Conservation (phyloP, 2,888 invertebrate genomes). For the Drosophila algonquin region DNA sequence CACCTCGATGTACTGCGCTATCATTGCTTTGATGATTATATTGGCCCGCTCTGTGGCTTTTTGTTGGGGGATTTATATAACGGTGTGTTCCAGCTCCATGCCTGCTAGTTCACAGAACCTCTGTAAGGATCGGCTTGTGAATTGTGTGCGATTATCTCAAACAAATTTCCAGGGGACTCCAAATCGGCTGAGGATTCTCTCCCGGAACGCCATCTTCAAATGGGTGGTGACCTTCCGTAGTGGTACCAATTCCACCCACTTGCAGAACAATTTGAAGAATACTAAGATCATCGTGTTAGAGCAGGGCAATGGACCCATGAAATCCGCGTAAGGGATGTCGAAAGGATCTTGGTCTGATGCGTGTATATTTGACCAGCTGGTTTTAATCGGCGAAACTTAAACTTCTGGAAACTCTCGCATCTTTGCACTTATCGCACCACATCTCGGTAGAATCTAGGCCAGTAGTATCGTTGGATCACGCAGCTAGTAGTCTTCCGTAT, state of each 20-base stretch:
- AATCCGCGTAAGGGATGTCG: no score
- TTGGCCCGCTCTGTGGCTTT: slow-evolving; percentile 6
- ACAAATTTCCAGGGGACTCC: neutral
- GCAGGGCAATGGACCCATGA: no score
- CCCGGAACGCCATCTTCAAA: no score
- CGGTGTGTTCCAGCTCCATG: neutral
- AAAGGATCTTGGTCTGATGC: neutral
- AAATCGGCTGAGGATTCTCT: neutral
- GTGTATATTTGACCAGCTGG: neutral
- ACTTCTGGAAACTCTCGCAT: neutral
- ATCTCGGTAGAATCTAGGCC: neutral
- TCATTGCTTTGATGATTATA: neutral
- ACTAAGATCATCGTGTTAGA: neutral
- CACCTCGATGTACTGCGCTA: neutral
- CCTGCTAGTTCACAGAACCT: neutral
- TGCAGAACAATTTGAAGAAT: neutral
- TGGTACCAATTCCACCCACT: neutral
- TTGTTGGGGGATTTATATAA: neutral
- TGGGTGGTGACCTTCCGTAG: neutral
- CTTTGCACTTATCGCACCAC: neutral
- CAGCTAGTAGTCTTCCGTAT: no score
- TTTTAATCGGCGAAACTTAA: neutral
- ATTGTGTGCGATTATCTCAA: neutral
- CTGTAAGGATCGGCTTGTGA: neutral
- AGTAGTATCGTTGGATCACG: no score